These are phyloP conservation scores for Apogon hyalosoma DNA, from an alignment of 2,797 vertebrate genomes.

Conservation along the genomic window DNA sequence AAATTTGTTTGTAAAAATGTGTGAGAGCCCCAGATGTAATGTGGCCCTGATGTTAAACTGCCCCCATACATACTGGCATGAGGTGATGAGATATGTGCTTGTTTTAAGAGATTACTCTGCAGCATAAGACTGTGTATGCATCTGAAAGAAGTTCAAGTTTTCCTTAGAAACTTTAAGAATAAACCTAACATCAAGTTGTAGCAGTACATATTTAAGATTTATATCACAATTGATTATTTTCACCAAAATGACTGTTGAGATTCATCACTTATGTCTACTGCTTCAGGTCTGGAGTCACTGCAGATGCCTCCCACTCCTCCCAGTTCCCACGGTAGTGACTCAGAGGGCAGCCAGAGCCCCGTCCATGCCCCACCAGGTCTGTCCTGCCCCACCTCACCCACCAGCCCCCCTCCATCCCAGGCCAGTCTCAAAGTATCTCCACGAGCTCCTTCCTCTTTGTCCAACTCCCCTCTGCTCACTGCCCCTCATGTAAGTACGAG, in stretches of 20 bases:
- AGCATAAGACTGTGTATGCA: too few relatives aligned
- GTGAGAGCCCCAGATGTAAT: too few relatives aligned
- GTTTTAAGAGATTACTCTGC: too few relatives aligned
- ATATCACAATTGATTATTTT: too few relatives aligned
- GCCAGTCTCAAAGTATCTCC: slow-evolving; percentile 83
- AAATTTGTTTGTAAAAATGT: too few relatives aligned
- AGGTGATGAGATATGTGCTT: too few relatives aligned
- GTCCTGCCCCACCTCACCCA: slow-evolving; percentile 78
- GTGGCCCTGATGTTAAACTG: too few relatives aligned
- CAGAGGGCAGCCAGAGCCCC: slow-evolving; percentile 95
- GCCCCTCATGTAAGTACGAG: slow-evolving; percentile 90
- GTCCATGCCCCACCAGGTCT: slow-evolving; percentile 82
- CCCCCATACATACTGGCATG: too few relatives aligned
- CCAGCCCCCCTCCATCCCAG: slow-evolving; percentile 80
- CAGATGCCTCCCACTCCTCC: slow-evolving; percentile 97
- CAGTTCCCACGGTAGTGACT: slow-evolving; percentile 96
- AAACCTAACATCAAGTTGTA: too few relatives aligned
- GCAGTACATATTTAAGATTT: too few relatives aligned
- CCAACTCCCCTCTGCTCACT: slow-evolving; percentile 96
- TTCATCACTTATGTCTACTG: accelerated
- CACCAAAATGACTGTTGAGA: neutral
- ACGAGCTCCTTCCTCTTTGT: slow-evolving; percentile 87
- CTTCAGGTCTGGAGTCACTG: slow-evolving; percentile 87
- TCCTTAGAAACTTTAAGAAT: too few relatives aligned
- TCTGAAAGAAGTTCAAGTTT: too few relatives aligned